These are phyloP conservation scores for Venustaconcha ellipsiformis DNA, from an alignment of 1,140 invertebrate species.

Conservation along the genomic window DNA sequence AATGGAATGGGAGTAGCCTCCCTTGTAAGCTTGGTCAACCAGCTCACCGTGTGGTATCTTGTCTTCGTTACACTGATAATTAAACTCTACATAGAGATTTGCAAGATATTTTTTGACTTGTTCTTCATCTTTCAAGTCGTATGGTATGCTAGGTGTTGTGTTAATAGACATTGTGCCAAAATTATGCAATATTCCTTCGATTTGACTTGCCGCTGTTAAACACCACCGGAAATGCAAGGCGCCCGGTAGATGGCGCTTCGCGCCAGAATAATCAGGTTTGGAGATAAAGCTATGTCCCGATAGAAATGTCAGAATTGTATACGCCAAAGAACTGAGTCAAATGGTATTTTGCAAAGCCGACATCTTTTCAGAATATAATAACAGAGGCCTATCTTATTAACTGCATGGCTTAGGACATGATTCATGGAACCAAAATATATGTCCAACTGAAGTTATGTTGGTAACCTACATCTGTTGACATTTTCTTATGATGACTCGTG, in stretches of 20 bases:
- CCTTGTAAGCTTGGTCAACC: too few species aligned
- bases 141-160: slow-evolving; percentile 18
- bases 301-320: too few species aligned
- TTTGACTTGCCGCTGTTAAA: background rate
- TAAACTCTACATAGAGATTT: slow-evolving; percentile 91
- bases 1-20: too few species aligned
- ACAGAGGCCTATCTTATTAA: too few species aligned
- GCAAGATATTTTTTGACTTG: slow-evolving; percentile 89
- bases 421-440: too few species aligned
- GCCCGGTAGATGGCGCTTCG: slow-evolving; percentile 34
- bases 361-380: too few species aligned
- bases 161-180: slow-evolving; percentile 1
- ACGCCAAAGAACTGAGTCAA: too few species aligned
- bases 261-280: slow-evolving; percentile 38
- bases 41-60: slow-evolving; percentile 83
- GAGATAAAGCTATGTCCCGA: background rate
- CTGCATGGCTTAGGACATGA: too few species aligned
- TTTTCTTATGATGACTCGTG: too few species aligned
- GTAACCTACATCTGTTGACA: too few species aligned
- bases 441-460: too few species aligned
- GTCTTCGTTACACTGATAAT: slow-evolving; percentile 89
- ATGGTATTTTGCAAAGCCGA: too few species aligned
- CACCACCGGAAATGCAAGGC: background rate
- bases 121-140: slow-evolving; percentile 84
- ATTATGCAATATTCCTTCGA: background rate